Evolutionary conservation across 2,113 vertebrate species (phyloP).

Genomic region (Morone chrysops): DNA sequence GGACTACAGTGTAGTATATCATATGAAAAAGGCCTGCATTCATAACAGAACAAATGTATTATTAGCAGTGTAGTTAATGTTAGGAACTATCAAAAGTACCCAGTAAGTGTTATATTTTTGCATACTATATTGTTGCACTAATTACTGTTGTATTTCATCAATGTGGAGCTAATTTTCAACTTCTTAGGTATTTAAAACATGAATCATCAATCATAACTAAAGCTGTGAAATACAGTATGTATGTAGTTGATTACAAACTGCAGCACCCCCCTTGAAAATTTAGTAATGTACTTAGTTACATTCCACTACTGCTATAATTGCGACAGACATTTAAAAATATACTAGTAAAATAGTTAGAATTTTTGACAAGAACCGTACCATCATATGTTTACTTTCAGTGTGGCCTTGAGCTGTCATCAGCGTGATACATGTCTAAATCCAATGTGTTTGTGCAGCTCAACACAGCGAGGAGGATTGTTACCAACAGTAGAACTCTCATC

Average conservation of each 20-base stretch:
- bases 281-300: background rate
- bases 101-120: background rate
- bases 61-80: background rate
- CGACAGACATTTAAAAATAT: conserved; percentile 32
- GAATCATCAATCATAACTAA: background rate
- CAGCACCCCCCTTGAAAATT: background rate
- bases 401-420: conserved; percentile 64
- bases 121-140: no score
- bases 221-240: background rate
- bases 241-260: background rate
- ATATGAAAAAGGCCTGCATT: background rate
- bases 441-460: conserved; percentile 57
- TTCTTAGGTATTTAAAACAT: background rate
- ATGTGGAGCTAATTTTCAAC: background rate
- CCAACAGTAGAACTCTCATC: conserved; percentile 73
- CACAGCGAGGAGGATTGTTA: conserved; percentile 70
- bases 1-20: no score
- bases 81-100: background rate
- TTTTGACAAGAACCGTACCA: background rate
- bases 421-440: conserved; percentile 43
- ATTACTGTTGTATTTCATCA: background rate
- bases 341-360: conserved; percentile 34
- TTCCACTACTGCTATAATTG: conserved; percentile 5
- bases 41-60: background rate
- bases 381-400: conserved; percentile 29